Evolutionary conservation across 2,113 vertebrate genomes (phyloP).

Genomic region (Herpetotheres cachinnans): DNA sequence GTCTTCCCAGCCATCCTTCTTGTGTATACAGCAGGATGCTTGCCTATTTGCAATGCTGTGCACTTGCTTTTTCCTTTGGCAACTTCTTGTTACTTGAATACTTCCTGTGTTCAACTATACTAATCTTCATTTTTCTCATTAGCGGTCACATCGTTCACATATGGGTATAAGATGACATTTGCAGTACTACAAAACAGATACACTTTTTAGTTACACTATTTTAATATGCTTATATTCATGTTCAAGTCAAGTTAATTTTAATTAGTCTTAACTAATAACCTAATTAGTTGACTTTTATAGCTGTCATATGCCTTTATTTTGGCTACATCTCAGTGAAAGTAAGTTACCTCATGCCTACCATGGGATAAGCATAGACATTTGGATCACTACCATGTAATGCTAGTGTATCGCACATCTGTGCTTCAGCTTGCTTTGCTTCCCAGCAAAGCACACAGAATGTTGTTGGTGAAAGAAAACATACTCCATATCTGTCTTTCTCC

Average conservation of each 20-base stretch:
- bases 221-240: neutral
- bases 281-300: neutral
- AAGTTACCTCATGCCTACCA: neutral
- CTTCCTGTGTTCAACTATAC: neutral
- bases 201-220: neutral
- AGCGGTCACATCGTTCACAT: neutral
- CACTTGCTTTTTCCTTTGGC: neutral
- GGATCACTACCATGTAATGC: neutral
- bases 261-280: too few species aligned
- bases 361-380: neutral
- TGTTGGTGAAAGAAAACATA: neutral
- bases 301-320: neutral
- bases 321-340: neutral
- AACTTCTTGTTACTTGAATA: neutral
- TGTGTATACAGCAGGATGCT: neutral
- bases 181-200: neutral
- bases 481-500: neutral
- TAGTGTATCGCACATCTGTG: accelerated
- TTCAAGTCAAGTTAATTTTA: neutral
- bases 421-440: neutral
- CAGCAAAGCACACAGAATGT: neutral
- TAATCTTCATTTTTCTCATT: neutral
- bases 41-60: neutral
- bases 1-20: neutral
- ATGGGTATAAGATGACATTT: neutral